Base-by-base conservation (phyloP, 2,888 invertebrate species). In the Limnephilus auricula region DNA sequence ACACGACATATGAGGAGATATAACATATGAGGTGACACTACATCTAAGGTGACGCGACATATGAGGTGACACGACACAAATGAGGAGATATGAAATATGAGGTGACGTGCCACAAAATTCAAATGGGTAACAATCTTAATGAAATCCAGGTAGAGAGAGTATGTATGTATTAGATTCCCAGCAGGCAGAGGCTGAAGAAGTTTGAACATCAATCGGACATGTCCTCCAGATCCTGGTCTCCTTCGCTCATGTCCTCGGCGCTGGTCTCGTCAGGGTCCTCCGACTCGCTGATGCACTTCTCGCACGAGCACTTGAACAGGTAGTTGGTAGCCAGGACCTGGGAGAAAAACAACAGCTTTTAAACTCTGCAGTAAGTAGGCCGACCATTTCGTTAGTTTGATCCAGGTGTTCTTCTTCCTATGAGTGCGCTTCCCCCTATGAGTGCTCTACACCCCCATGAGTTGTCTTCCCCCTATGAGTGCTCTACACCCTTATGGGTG, bases 201-300 rank as follows among this genome's bases (percentile, higher is more conserved):
- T 95, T 95, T 93, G 95, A 95, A 93, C 96, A 96, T 96, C 96
- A 96, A 95, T 96, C 96, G 92, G 95, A 95, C 93, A 94, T 94
- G 83, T 96, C 95, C 1, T 94, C 94, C 1, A 94, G 92, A 37
- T 96, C 96, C 12, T 96, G 96, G 3, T 96, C 96, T 84, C 96
- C 96, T 32, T 95, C 96, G 94, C 96, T 96, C n/a, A 95, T 96
- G 32, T 97, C 97, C 93, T 98, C 98, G 93, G 98, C 98, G 93
- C 98, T 98, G 15, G 98, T 98, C 92, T 97, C 96, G 94, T 99
- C 98, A 0, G 97, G 97, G 94, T 99, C 97, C 13, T 97, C 96
- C 0, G 96, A 96, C 94, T 99, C 97, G 0, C 96, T 94, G 90
- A 96, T 94, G 95, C 99, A 99, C 94, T 98, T 98, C 12, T 96